Evolutionary conservation across 1,140 invertebrate genomes (phyloP).

Genomic region (Ptiloglossa arizonensis): DNA sequence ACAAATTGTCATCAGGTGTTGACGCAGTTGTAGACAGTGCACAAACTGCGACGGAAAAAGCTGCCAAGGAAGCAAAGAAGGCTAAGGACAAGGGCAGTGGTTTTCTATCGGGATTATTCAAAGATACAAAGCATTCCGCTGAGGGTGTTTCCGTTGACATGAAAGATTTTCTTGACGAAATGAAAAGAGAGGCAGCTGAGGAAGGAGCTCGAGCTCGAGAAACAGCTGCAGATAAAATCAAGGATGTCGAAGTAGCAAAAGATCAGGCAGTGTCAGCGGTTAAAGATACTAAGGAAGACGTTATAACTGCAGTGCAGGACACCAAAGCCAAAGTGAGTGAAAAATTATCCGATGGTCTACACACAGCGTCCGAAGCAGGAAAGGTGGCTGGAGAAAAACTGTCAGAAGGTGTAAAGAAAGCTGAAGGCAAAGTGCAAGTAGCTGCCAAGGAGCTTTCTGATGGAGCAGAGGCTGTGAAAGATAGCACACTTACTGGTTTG

Average conservation of each 20-base stretch:
- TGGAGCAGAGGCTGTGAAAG: conserved; percentile 43
- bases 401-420: conserved; percentile 27
- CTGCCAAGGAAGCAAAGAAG: conserved; percentile 48
- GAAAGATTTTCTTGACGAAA: conserved; percentile 69
- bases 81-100: conserved; percentile 55
- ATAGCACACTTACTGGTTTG: conserved; percentile 40
- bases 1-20: no score
- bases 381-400: no score
- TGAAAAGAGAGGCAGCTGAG: conserved; percentile 62
- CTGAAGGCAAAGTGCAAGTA: conserved; percentile 17
- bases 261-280: background rate
- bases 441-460: conserved; percentile 23
- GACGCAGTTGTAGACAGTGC: conserved; percentile 18
- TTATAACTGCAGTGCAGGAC: no score
- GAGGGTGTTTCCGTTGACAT: conserved; percentile 73
- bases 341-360: no score
- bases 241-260: no score
- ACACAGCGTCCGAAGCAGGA: no score
- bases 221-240: conserved; percentile 54
- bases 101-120: conserved; percentile 59
- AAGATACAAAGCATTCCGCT: conserved; percentile 67
- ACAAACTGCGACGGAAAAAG: conserved; percentile 34
- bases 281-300: no score
- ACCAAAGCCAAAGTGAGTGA: no score
- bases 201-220: conserved; percentile 53